Base-by-base conservation (phyloP, 2,888 invertebrate genomes). In the Parapristionchus giblindavisi region DNA sequence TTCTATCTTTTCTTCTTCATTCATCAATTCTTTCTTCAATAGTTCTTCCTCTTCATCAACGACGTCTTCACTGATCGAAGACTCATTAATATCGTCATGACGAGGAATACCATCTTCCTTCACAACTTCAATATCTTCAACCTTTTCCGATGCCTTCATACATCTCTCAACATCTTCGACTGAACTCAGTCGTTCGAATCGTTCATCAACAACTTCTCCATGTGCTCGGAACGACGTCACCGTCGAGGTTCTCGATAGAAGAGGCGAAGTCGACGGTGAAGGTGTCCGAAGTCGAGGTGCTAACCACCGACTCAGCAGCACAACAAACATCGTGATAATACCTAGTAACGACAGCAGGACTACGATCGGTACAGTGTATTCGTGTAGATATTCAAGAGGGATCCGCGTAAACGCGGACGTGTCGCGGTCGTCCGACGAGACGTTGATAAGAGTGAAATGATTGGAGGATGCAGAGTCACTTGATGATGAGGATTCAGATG, bases 301-400 rank as follows among this genome's bases (percentile, higher is more conserved):
- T 51, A 73, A 27, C 73, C 73, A 73, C 24, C 73, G 40, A 24
- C 34, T 36, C 60, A 73, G 61, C 60, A 73, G 51, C 60, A 73
- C 73, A 24, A 73, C 61, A 36, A 73, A 73, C 73, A 73, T 73
- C 24, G 73, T 73, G 51, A 73, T 48, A 21, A 61, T 14, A 24
- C 34, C 27, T 36, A 73, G 60, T 29, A 73, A 61, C 29, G 73
- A 61, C 36, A 60, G 14, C 73, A 73, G 73, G 36, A 40, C 51
- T 21, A 27, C 56, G 27, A 5, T 17, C 43, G 29, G 29, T 43
- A 27, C 40, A 3, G 2, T 34, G n/a, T n/a, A n/a, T n/a, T n/a
- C n/a, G n/a, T n/a, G n/a, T n/a, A n/a, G n/a, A n/a, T n/a, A n/a
- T n/a, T n/a, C n/a, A n/a, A n/a, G n/a, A n/a, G n/a, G n/a, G n/a